Evolutionary conservation across 2,113 vertebrate genomes (phyloP).

Genomic region (Sitta europaea): DNA sequence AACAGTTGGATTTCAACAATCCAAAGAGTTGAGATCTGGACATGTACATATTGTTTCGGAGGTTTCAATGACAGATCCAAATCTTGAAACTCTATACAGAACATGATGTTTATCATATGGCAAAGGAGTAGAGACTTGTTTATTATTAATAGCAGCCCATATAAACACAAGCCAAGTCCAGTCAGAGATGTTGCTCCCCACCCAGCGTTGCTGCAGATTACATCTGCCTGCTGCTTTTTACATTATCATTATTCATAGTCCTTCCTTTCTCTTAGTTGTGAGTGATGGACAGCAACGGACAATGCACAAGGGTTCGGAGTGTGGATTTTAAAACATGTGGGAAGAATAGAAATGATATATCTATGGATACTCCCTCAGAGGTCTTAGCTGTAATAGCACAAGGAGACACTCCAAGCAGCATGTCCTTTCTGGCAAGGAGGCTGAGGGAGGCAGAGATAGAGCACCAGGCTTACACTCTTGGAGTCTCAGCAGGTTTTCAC

Average conservation of each 20-base stretch:
- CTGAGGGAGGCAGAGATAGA: not conserved
- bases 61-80: not conserved
- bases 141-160: slow-evolving; percentile 38
- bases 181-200: not conserved
- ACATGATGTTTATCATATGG: slow-evolving; percentile 11
- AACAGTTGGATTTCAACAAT: not conserved
- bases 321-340: slow-evolving; percentile 26
- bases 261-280: not conserved
- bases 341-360: slow-evolving; percentile 5
- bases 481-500: not conserved
- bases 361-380: not conserved
- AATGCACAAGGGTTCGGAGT: not conserved
- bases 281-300: not conserved
- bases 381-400: not conserved
- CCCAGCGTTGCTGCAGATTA: not conserved
- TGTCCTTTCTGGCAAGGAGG: not conserved
- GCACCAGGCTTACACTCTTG: not conserved
- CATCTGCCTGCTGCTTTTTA: slow-evolving; percentile 32
- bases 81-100: not conserved
- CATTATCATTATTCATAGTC: slow-evolving; percentile 6
- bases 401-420: not conserved
- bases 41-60: not conserved
- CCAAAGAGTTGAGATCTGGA: not conserved
- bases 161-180: not conserved
- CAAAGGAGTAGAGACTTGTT: not conserved